Base-by-base conservation (phyloP, 2,113 vertebrate genomes). In the Ictidomys tridecemlineatus region DNA sequence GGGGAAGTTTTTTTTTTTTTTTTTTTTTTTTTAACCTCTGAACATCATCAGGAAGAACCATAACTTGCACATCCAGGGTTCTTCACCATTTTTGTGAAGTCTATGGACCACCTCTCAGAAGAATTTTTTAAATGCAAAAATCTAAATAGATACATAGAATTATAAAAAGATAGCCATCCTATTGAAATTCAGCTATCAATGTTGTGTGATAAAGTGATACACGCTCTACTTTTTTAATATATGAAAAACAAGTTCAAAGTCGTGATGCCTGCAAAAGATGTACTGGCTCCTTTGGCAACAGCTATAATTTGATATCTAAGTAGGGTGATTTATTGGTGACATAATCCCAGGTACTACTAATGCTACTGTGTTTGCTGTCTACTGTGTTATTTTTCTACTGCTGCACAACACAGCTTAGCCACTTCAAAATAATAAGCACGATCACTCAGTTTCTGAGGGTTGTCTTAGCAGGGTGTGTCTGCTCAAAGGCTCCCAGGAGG, bases 141-240 rank as follows among this genome's bases (percentile, higher is more conserved):
- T 39, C n/a, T 61, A 72, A 95, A 34, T 48, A 45, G 14, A 17
- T 48, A 13, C 8, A 42, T 72, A 90, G 11, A 70, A 58, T 70
- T 76, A 67, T 30, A 93, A 91, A 85, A 85, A 45, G 45, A 53
- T 2, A 89, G 0, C 24, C 37, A 22, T 73, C 45, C 30, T 72
- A 67, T 11, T 92, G 42, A 92, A 84, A 89, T 86, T 77, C 24
- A 94, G 16, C 83, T 86, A 78, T n/a, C 48, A 89, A 67, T 78
- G 89, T 92, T 58, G 8, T 72, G 30, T 85, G 34, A 93, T 85
- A 84, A 90, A 70, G 7, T 89, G 74, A 85, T 78, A 37, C 20
- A 37, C 4, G 30, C 42, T 58, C 37, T 73, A 78, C 30, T 56
- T 91, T 61, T 95, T 91, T 93, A 92, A 37, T 28, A 37, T n/a